A percentile compares a stretch with the other conserved stretches of the same genome.
Evolutionary conservation across 1,140 invertebrate genomes (phyloP).

Genomic region (Sycobia sp.): DNA sequence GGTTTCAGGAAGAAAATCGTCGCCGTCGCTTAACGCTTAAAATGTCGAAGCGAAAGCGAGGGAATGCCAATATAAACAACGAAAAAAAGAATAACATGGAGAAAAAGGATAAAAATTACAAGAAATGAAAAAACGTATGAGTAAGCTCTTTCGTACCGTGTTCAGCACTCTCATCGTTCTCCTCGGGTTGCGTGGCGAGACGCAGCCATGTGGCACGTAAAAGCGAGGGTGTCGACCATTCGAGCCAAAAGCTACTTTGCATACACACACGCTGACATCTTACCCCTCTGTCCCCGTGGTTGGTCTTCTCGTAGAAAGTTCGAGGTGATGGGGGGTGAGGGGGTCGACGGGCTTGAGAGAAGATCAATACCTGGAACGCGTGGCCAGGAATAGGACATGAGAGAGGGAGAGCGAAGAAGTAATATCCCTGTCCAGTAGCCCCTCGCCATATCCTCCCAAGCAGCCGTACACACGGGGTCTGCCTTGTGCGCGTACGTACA

Average conservation of each 20-base stretch:
- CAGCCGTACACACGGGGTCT: not conserved
- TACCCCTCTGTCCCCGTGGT: slow-evolving; percentile 44
- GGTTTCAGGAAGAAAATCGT: not conserved
- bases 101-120: no score
- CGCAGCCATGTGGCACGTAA: no score
- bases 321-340: slow-evolving; percentile 41
- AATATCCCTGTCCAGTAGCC: slow-evolving; percentile 32
- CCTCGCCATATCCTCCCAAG: no score
- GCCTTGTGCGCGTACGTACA: not conserved
- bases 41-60: not conserved
- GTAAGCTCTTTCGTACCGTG: slow-evolving; percentile 15
- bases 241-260: slow-evolving; percentile 55
- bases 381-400: slow-evolving; percentile 57
- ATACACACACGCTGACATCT: slow-evolving; percentile 61
- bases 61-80: no score
- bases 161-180: no score
- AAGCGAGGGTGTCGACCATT: not conserved
- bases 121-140: no score
- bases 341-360: slow-evolving; percentile 24
- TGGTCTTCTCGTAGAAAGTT: slow-evolving; percentile 46
- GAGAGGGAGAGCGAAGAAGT: slow-evolving; percentile 37
- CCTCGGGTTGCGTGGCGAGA: no score
- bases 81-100: no score
- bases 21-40: not conserved
- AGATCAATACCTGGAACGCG: slow-evolving; percentile 42